Evolutionary conservation across 2,888 invertebrate species (phyloP).

Genomic region (Ectemnius lituratus): DNA sequence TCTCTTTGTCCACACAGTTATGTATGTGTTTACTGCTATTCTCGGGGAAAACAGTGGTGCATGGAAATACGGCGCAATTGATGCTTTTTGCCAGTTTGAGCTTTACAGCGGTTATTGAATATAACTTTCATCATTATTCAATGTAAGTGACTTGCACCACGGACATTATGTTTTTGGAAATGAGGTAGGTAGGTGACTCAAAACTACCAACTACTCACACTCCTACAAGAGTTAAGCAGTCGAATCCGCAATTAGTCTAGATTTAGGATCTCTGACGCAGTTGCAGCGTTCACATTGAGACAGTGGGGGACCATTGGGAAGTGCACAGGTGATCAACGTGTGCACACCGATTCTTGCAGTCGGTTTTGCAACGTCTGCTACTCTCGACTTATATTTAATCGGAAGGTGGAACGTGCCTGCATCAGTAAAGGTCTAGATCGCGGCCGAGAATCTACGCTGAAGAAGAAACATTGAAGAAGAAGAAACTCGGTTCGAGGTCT

Average conservation of each 20-base stretch:
- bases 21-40: no score
- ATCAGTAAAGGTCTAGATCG: not conserved
- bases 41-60: not conserved
- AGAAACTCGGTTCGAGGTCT: not conserved
- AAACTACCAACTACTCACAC: conserved; percentile 1
- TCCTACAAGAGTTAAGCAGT: not conserved
- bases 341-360: conserved; percentile 6
- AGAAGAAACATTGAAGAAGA: not conserved
- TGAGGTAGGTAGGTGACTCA: not conserved
- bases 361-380: not conserved
- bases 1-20: not conserved
- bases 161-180: not conserved
- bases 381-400: no score
- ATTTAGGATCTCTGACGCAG: conserved; percentile 3
- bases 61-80: not conserved
- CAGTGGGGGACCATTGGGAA: not conserved
- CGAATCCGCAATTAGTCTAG: conserved; percentile 5
- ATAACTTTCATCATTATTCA: no score
- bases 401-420: no score
- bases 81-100: not conserved
- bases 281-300: not conserved
- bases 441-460: not conserved
- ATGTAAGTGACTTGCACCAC: no score
- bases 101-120: not conserved
- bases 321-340: not conserved